Percentiles rank a stretch among this genome's conserved stretches.
These are phyloP conservation scores for Takifugu bimaculatus DNA, from an alignment of 2,113 vertebrate species.

Conservation along the genomic window DNA sequence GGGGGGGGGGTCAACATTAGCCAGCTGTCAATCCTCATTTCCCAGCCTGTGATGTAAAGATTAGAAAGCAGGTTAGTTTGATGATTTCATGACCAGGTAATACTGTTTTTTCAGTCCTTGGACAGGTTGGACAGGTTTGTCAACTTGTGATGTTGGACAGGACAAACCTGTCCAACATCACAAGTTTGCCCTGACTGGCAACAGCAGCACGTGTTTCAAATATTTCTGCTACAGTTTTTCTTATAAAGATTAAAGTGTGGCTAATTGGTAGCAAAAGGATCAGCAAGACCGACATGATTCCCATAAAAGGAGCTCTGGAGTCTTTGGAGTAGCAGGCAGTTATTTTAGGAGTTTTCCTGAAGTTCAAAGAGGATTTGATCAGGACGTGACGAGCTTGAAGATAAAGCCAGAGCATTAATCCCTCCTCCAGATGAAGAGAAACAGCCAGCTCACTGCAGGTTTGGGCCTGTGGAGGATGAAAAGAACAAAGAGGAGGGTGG, in stretches of 20 bases:
- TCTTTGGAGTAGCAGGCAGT: not conserved
- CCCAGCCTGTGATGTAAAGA: not conserved
- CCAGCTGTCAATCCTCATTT: conserved; percentile 58
- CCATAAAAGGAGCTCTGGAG: too few relatives aligned
- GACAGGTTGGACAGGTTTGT: conserved; percentile 22
- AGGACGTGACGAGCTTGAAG: not conserved
- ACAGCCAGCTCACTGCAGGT: conserved; percentile 1
- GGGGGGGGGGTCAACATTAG: conserved; percentile 50
- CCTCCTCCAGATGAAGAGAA: not conserved
- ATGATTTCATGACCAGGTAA: too few relatives aligned
- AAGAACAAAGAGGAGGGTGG: not conserved
- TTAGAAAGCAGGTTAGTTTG: too few relatives aligned
- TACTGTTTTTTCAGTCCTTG: too few relatives aligned
- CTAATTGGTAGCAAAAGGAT: too few relatives aligned
- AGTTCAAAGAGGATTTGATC: conserved; percentile 1
- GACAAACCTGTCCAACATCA: not conserved
- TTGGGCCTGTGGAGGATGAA: not conserved
- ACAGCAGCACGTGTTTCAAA: too few relatives aligned
- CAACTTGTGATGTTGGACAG: too few relatives aligned
- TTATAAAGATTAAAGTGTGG: too few relatives aligned
- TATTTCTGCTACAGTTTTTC: too few relatives aligned
- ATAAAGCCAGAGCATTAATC: conserved; percentile 6
- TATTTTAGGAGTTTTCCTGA: conserved; percentile 22
- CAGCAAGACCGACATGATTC: too few relatives aligned
- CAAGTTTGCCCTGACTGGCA: too few relatives aligned